These are phyloP conservation scores for Agrochola circellaris DNA, from an alignment of 2,888 invertebrate genomes.

Conservation along the genomic window DNA sequence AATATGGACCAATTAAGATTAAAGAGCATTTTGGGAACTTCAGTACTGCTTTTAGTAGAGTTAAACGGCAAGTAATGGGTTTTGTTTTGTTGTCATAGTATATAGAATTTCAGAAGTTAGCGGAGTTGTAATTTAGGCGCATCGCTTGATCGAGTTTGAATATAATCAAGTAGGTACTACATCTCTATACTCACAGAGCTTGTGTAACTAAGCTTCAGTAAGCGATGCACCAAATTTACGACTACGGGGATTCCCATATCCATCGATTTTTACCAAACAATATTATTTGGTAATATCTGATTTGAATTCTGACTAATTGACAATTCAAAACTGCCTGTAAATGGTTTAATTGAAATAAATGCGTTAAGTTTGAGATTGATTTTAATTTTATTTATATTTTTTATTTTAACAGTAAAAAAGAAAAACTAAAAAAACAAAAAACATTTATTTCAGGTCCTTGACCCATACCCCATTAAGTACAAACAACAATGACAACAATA, in stretches of 20 bases:
- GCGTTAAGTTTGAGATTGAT: too few relatives aligned
- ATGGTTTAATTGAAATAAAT: too few relatives aligned
- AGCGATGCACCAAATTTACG: not conserved
- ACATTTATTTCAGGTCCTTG: too few relatives aligned
- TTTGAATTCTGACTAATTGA: too few relatives aligned
- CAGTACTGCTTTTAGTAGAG: conserved; percentile 51
- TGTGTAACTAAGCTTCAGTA: not conserved
- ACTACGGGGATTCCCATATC: not conserved
- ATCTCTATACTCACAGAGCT: not conserved
- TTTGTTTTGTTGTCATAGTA: conserved; percentile 27
- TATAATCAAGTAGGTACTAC: not conserved
- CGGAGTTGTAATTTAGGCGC: not conserved
- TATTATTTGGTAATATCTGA: not conserved
- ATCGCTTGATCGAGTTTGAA: conserved; percentile 13
- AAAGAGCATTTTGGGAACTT: conserved; percentile 66
- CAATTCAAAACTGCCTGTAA: too few relatives aligned
- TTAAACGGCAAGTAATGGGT: conserved; percentile 34
- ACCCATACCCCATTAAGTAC: too few relatives aligned
- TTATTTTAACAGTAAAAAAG: not conserved
- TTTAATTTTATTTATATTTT: too few relatives aligned
- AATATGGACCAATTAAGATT: conserved; percentile 67
- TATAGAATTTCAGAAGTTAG: conserved; percentile 9
- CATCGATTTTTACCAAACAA: not conserved
- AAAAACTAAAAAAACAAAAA: too few relatives aligned
- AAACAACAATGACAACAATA: too few relatives aligned